Base-by-base conservation (phyloP, 1,140 invertebrate species). In the Ctenoplectra terminalis region DNA sequence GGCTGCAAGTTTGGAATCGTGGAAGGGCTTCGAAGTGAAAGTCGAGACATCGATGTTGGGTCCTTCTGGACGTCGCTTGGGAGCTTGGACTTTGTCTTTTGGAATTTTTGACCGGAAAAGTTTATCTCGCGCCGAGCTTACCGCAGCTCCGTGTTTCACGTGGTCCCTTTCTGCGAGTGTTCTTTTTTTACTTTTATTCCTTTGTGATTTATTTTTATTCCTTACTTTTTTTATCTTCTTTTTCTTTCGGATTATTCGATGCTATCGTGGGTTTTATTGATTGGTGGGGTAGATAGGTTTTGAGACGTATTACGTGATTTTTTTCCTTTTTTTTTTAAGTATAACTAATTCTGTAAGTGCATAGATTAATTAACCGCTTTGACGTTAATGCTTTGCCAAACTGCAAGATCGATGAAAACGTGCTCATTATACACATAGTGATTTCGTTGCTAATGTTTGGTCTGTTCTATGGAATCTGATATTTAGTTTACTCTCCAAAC, bases 41-140 rank as follows among this genome's bases (percentile, higher is more conserved):
- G 52, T 71, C 52, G 84, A 81, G 79, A 56, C 66, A 69, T 76
- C 77, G 71, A 52, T 73, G n/a, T 29, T 66, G 60, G 60, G 1
- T 63, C 7, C 34, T 23, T 63, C 8, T 2, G 20, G 60, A 37
- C 4, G 52, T 17, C 11, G 15, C 46, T 52, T 20, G 20, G 34
- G 6, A 3, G 34, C 60, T 37, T 34, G 23, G 23, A 17, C 29
- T 37, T 63, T 13, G 20, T n/a, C 34, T 11, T n/a, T 37, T 1
- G 11, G 29, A 29, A 40, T 13, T 69, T 9, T 23, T 37, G 6
- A 11, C 34, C 1, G 13, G 34, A 2, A 43, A 40, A 56, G 52
- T 58, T 72, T 11, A 8, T n/a, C 43, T 23, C 67, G 43, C 48
- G 67, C 29, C 7, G 4, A 34, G 17, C n/a, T 23, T 67, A n/a